These are phyloP conservation scores for Mystacornis crossleyi DNA, from an alignment of 2,113 vertebrate genomes.

Conservation along the genomic window DNA sequence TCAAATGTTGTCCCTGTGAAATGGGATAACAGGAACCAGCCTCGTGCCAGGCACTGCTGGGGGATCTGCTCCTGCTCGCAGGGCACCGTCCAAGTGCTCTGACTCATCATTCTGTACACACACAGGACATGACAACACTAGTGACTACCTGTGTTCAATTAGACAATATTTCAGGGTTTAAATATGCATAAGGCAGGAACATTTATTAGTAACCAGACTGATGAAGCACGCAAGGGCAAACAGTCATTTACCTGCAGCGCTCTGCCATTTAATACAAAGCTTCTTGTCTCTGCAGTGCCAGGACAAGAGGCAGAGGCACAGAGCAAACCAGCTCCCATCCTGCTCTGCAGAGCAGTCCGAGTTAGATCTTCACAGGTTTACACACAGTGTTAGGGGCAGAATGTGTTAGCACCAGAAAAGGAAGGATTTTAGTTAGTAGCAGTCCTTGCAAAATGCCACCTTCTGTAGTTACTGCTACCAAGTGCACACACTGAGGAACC, in stretches of 20 bases:
- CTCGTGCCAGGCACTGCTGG: not conserved
- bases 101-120: not conserved
- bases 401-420: conserved; percentile 48
- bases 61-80: not conserved
- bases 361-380: not conserved
- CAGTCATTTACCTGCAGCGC: not conserved
- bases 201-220: not conserved
- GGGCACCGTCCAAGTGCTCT: not conserved
- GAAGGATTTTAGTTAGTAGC: conserved; percentile 44
- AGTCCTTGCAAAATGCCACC: not conserved
- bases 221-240: conserved; percentile 35
- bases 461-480: not conserved
- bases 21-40: not conserved
- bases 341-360: not conserved
- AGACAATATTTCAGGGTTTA: conserved; percentile 55
- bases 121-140: not conserved
- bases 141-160: not conserved
- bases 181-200: conserved; percentile 36
- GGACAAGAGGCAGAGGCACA: not conserved
- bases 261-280: conserved; percentile 2
- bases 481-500: not conserved
- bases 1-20: not conserved
- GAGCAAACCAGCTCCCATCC: not conserved
- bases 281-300: not conserved
- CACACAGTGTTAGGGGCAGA: not conserved